Conservation (phyloP, 1,140 invertebrate species). For the Drosophila nikananu region DNA sequence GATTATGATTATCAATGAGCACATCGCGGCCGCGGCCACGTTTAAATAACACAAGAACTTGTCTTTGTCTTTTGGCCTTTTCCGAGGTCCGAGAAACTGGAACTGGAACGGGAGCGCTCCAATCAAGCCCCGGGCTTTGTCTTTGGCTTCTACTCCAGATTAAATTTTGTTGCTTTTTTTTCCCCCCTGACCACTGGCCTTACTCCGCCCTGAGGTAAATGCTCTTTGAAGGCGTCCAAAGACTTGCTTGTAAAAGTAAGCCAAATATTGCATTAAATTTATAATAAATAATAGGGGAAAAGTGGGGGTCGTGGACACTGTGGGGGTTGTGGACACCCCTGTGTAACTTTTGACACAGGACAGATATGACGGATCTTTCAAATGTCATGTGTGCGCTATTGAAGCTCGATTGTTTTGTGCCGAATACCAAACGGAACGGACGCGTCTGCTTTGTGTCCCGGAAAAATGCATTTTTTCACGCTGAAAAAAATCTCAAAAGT, state of each 20-base stretch:
- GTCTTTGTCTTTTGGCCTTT: slow-evolving; percentile 36
- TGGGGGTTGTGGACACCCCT: too few relatives aligned
- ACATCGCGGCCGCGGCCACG: slow-evolving; percentile 56
- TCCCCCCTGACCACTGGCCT: slow-evolving; percentile 14
- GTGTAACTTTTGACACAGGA: too few relatives aligned
- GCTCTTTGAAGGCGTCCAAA: background rate
- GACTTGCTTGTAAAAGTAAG: background rate
- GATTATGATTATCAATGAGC: slow-evolving; percentile 84
- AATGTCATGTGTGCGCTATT: too few relatives aligned
- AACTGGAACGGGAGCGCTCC: slow-evolving; percentile 25
- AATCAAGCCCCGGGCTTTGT: slow-evolving; percentile 15
- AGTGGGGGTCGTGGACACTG: too few relatives aligned
- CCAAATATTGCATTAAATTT: background rate
- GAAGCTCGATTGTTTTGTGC: too few relatives aligned
- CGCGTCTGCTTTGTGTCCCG: too few relatives aligned
- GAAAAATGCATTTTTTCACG: too few relatives aligned
- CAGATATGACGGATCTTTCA: too few relatives aligned
- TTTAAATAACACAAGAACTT: slow-evolving; percentile 56
- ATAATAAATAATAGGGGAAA: background rate
- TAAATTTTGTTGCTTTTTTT: slow-evolving; percentile 11
- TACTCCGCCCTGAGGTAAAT: background rate
- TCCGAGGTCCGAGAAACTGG: slow-evolving; percentile 9
- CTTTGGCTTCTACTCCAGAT: slow-evolving; percentile 20
- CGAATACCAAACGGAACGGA: too few relatives aligned
- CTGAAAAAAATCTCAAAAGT: too few relatives aligned